These are phyloP conservation scores for Silvanus unidentatus DNA, from an alignment of 2,888 invertebrate genomes.

Conservation along the genomic window DNA sequence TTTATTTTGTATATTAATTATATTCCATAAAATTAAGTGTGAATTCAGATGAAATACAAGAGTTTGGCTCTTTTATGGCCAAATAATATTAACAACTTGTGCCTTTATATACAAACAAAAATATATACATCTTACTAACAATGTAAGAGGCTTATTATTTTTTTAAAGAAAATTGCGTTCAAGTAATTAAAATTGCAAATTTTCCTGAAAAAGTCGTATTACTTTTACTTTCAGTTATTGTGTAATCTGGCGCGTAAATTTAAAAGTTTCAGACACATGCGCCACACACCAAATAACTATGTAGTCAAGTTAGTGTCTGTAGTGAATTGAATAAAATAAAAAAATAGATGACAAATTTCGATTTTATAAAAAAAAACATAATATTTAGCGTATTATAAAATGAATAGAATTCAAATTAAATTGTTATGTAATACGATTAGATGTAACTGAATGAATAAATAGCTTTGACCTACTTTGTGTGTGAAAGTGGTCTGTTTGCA, in stretches of 20 bases:
- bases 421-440: constrained; percentile 32
- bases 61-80: not conserved
- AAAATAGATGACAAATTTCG: no score
- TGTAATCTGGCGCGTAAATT: constrained; percentile 20
- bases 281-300: constrained; percentile 1
- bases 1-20: no score
- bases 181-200: no score
- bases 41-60: not conserved
- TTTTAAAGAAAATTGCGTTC: no score
- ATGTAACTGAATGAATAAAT: constrained; percentile 33
- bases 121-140: no score
- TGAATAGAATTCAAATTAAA: no score
- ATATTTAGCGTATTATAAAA: no score
- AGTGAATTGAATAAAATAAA: no score
- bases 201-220: constrained; percentile 1
- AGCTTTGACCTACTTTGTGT: constrained; percentile 38
- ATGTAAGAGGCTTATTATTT: no score
- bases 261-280: constrained; percentile 20
- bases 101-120: not conserved
- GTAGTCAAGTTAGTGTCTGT: constrained; percentile 6
- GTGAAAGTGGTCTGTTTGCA: constrained; percentile 32
- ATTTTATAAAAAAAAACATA: no score
- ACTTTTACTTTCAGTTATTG: constrained; percentile 17
- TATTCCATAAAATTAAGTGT: not conserved
- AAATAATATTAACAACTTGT: not conserved